phyloP scores from a whole-genome alignment of 1,140 invertebrate genomes.

The Drosophila simulans region DNA sequence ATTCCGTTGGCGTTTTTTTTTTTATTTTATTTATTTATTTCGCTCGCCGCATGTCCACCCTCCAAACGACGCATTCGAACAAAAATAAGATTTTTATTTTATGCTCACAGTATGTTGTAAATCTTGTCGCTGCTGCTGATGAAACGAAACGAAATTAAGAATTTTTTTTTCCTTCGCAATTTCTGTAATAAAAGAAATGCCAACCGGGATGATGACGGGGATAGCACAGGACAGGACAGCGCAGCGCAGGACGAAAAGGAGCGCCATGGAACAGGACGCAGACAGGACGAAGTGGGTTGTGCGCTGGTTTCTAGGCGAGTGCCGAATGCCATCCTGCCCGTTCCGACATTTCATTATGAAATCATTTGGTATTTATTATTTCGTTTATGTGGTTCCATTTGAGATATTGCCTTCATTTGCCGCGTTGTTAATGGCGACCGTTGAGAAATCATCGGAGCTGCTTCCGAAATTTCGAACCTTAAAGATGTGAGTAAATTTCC shows the following conservation, averaged over 20 bases:
- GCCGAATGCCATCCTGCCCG: conserved; percentile 47
- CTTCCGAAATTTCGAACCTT: neutral
- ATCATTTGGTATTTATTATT: conserved; percentile 82
- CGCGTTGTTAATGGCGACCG: conserved; percentile 58
- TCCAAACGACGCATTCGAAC: conserved; percentile 33
- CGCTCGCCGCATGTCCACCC: conserved; percentile 38
- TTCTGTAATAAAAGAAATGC: conserved; percentile 80
- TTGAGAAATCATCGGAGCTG: conserved; percentile 14
- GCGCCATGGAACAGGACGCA: neutral
- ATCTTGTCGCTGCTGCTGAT: conserved; percentile 76
- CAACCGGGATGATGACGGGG: conserved; percentile 37
- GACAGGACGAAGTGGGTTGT: neutral
- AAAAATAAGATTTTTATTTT: conserved; percentile 80
- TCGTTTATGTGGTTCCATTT: conserved; percentile 80
- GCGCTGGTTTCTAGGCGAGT: conserved; percentile 33
- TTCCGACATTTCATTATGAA: conserved; percentile 75
- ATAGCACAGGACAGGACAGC: conserved; percentile 2
- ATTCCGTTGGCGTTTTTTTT: conserved; percentile 60
- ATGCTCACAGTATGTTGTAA: conserved; percentile 81
- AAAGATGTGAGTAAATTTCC: neutral
- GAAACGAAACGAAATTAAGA: conserved; percentile 82
- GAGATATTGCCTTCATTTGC: conserved; percentile 78
- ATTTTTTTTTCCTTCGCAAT: conserved; percentile 66
- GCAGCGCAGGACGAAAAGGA: neutral
- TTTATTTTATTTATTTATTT: conserved; percentile 79